Conservation (phyloP, 2,888 invertebrate genomes). For the Pseudeuparius sepicola region DNA sequence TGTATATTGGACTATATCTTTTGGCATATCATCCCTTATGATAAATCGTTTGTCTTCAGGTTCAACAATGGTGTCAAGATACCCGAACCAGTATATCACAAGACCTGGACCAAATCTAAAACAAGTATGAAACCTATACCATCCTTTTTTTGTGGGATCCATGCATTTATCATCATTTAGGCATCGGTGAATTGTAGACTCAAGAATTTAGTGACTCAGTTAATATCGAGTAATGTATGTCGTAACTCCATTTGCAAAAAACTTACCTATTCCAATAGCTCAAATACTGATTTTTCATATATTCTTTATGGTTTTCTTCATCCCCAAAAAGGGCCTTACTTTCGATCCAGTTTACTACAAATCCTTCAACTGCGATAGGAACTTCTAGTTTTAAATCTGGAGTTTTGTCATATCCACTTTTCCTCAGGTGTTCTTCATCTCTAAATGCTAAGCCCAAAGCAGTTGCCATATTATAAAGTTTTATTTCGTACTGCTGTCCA, state of each 20-base stretch:
- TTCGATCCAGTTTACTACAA: conserved; percentile 90
- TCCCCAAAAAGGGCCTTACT: conserved; percentile 94
- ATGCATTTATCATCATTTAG: background rate
- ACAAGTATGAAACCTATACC: too few relatives aligned
- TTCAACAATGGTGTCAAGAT: conserved; percentile 48
- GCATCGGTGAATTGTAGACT: too few relatives aligned
- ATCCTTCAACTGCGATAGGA: conserved; percentile 76
- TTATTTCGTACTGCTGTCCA: conserved; percentile 78
- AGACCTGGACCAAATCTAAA: conserved; percentile 82
- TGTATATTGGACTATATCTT: conserved; percentile 41
- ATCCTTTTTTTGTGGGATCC: too few relatives aligned
- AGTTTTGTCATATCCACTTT: conserved; percentile 86
- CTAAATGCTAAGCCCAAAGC: conserved; percentile 50
- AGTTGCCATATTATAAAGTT: conserved; percentile 53
- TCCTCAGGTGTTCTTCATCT: conserved; percentile 71
- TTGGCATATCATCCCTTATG: conserved; percentile 54
- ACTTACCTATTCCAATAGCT: conserved; percentile 84
- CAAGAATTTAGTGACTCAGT: too few relatives aligned
- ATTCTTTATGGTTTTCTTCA: conserved; percentile 66
- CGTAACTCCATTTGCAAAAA: too few relatives aligned
- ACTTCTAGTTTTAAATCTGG: conserved; percentile 87
- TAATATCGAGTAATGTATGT: too few relatives aligned
- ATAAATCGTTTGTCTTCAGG: conserved; percentile 44
- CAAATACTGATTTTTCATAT: conserved; percentile 73
- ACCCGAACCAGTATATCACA: conserved; percentile 95